Conservation (phyloP, 2,797 vertebrate genomes). For the Cirrhinus molitorella region DNA sequence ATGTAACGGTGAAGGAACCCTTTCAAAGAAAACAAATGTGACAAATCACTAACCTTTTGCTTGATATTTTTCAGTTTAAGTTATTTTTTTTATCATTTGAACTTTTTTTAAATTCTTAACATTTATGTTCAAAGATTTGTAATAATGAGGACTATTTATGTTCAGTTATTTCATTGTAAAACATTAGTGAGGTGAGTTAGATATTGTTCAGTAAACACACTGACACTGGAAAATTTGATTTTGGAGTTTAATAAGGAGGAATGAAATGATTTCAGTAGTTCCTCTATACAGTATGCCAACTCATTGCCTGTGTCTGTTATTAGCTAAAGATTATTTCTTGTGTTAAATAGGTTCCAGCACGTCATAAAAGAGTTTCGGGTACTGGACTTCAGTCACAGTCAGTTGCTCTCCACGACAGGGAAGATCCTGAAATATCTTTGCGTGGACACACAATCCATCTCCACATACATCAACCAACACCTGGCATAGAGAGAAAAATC, state of each 20-base stretch:
- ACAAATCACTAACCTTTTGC: too few species aligned
- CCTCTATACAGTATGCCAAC: too few species aligned
- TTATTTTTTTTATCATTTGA: too few species aligned
- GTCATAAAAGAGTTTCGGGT: not conserved
- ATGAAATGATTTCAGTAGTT: not conserved
- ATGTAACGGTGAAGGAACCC: too few species aligned
- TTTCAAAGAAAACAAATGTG: too few species aligned
- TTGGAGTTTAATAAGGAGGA: not conserved
- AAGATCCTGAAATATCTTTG: not conserved
- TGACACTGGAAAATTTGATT: not conserved
- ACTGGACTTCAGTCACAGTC: not conserved
- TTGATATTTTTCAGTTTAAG: too few species aligned
- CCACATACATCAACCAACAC: not conserved
- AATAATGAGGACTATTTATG: too few species aligned
- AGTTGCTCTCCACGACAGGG: not conserved
- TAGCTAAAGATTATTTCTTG: not conserved
- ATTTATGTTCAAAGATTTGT: too few species aligned
- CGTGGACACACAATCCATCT: not conserved
- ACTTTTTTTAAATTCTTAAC: too few species aligned
- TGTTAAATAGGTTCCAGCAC: not conserved
- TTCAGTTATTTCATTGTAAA: not conserved
- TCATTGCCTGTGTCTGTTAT: not conserved
- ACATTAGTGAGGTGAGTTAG: not conserved
- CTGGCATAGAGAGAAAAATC: not conserved
- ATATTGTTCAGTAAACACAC: not conserved